Evolutionary conservation across 2,888 invertebrate species (phyloP).

Genomic region (Mantis religiosa): DNA sequence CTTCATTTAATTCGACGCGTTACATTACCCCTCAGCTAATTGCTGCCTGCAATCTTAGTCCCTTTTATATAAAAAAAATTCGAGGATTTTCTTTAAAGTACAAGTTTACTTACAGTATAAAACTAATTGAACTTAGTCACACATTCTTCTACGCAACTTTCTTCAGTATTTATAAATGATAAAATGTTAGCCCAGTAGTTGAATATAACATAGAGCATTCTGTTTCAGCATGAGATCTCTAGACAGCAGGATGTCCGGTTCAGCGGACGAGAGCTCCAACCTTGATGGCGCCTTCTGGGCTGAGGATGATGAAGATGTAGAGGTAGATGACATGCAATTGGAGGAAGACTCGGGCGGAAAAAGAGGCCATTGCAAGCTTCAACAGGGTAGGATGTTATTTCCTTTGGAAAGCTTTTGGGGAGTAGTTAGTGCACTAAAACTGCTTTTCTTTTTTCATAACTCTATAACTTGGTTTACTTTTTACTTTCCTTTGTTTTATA

Average conservation of each 20-base stretch:
- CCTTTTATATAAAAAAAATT: no score
- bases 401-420: background rate
- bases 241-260: constrained; percentile 26
- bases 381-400: constrained; percentile 1
- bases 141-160: no score
- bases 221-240: constrained; percentile 8
- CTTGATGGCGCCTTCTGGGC: constrained; percentile 10
- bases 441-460: no score
- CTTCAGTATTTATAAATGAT: no score
- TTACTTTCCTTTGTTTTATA: no score
- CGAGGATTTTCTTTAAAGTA: no score
- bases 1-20: no score
- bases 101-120: no score
- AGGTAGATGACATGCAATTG: constrained; percentile 30
- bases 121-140: no score
- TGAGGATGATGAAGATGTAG: constrained; percentile 19
- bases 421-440: background rate
- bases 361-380: constrained; percentile 5
- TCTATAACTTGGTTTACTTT: no score
- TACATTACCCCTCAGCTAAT: no score
- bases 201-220: background rate
- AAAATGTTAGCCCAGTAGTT: background rate
- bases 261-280: constrained; percentile 23
- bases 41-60: no score
- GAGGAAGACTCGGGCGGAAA: constrained; percentile 25